Conservation (phyloP, 2,797 vertebrate genomes). For the Coendou prehensilis region DNA sequence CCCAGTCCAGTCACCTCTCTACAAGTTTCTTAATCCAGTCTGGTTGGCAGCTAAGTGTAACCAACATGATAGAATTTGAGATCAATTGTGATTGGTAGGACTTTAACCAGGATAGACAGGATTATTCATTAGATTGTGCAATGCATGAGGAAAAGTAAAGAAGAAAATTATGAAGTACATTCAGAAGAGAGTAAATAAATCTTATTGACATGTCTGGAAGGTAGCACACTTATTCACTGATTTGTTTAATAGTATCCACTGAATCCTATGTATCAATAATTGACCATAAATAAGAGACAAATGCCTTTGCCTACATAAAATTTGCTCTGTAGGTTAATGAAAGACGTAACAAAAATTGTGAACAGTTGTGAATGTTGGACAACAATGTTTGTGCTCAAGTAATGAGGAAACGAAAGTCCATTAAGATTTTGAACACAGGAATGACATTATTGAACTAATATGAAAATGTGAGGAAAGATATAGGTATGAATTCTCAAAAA, state of each 20-base stretch:
- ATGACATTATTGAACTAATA: not conserved
- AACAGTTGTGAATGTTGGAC: not conserved
- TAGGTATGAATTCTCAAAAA: not conserved
- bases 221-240: not conserved
- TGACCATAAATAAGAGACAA: not conserved
- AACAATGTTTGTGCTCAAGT: not conserved
- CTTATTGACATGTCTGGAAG: not conserved
- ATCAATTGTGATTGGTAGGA: not conserved
- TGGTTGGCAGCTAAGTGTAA: not conserved
- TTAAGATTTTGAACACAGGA: not conserved
- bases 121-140: not conserved
- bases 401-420: not conserved
- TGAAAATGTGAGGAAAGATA: not conserved
- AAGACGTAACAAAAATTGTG: not conserved
- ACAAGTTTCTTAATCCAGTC: not conserved
- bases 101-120: not conserved
- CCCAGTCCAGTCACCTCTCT: not conserved
- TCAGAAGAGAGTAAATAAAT: not conserved
- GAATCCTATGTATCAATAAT: not conserved
- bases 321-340: not conserved
- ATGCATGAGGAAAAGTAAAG: not conserved
- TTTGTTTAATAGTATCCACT: not conserved
- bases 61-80: not conserved
- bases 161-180: not conserved
- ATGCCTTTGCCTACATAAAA: not conserved